These are phyloP conservation scores for Synanthedon myopaeformis DNA, from an alignment of 2,888 invertebrate genomes.

Conservation along the genomic window DNA sequence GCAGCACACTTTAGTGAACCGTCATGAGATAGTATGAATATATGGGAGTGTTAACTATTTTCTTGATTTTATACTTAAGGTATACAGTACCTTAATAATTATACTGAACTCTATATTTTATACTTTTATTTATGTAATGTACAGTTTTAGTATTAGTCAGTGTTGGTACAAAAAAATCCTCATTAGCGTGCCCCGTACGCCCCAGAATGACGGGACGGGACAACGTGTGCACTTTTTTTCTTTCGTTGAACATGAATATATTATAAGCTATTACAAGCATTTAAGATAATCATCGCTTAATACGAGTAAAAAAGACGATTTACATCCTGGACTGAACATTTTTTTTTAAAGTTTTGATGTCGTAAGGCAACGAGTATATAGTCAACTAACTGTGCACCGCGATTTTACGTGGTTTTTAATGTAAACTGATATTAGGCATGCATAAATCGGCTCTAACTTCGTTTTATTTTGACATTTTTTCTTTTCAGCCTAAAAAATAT, in stretches of 20 bases:
- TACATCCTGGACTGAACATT: slow-evolving; percentile 3
- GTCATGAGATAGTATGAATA: no score
- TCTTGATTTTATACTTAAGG: no score
- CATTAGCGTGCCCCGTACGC: slow-evolving; percentile 17
- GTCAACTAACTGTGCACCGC: no score
- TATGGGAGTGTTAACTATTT: no score
- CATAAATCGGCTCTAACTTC: no score
- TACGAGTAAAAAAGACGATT: slow-evolving; percentile 23
- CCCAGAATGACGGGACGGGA: slow-evolving; percentile 7
- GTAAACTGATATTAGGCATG: no score
- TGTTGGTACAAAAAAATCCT: slow-evolving; percentile 19
- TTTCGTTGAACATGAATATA: slow-evolving; percentile 37
- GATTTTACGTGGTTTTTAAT: no score
- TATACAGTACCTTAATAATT: no score
- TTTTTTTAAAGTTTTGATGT: neutral
- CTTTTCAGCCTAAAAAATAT: no score
- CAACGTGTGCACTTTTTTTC: slow-evolving; percentile 26
- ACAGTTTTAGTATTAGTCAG: neutral
- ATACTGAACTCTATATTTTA: neutral
- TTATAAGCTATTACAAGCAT: slow-evolving; percentile 57
- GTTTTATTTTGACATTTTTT: no score
- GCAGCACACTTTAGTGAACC: no score
- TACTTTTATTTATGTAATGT: neutral
- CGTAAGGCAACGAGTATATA: no score
- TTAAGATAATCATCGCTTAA: slow-evolving; percentile 53